Base-by-base conservation (phyloP, 2,797 vertebrate species). In the Gambusia yucatana region DNA sequence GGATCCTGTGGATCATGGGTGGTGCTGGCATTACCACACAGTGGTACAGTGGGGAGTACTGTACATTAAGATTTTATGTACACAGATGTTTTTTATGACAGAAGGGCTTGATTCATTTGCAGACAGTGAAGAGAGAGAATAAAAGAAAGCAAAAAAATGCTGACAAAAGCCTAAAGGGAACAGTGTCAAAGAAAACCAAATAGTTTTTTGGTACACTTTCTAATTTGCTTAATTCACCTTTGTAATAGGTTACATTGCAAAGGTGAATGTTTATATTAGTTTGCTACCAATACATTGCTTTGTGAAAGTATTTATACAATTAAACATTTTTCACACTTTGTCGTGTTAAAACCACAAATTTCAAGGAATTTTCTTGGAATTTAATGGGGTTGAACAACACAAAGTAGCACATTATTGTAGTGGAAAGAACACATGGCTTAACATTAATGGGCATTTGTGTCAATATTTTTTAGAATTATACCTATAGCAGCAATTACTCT, bases 1-100 rank as follows among this genome's bases (percentile, higher is more conserved):
- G 78, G 87, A 81, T 86, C 79, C 67, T 77, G 33, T 83, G 46
- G 63, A 67, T 79, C 82, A 84, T 88, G 91, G 94, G 91, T 91
- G 92, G 93, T 91, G 86, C 88, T 81, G 75, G 81, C 86, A 84
- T 93, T 87, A 91, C 91, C 88, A 84, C 91, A 91, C 84, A 84
- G 78, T 63, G 81, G 80, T 85, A 88, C 91, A 91, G 88, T 89
- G 84, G 86, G 84, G 84, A 85, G 81, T 67, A 83, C 85, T 88
- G 87, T 91, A 88, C 75, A 85, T 81, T 57, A 78, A 82, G 57
- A 39, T 48, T n/a, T 50, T 65, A 55, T 80, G 77, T 74, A 77
- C 86, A 87, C 93, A 93, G 67, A 83, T 94, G 94, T 84, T 91
- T 92, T 87, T 84, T 86, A 93, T 92, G 79, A 89, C 57, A 78